Evolutionary conservation across 2,888 invertebrate species (phyloP), one percentile per base, ranked within the genome.

Genomic region (Laspeyria flexula): DNA sequence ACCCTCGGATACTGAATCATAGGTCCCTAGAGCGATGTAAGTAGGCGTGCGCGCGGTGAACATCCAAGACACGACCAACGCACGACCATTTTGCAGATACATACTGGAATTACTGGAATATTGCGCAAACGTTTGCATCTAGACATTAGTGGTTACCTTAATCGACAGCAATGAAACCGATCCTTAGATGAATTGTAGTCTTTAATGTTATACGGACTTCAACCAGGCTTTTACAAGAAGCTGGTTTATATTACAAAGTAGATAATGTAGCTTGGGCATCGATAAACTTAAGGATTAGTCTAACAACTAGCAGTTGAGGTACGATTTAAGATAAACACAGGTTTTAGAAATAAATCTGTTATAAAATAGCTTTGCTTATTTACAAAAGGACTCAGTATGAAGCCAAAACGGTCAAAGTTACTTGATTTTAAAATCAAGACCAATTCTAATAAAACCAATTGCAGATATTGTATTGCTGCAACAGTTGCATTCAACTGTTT

Each of bases 81-180:
- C 53, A 60, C 58, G 58, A 59, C 53, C 59, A 60, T 71, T 70
- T 66, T 71, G 34, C 51, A 59, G 56, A 60, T 56, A 60, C 56
- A 45, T 54, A 64, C 74, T 56, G 54, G 71, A 71, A 77, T 76
- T 77, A 78, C 78, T 65, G 68, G 67, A 59, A 53, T 63, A 59
- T 59, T 60, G 73, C 69, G 59, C 73, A 75, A 75, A 66, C 71
- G 69, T 68, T 67, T 60, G 64, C 48, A 64, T 65, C 64, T 57
- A 61, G 69, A 65, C 72, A 78, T 82, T 79, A 75, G 81, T 64
- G 79, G 81, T 84, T 80, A 78, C 64, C 58, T 71, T 83, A 83
- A 86, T 83, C 78, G 71, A 73, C 50, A 62, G 64, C 74, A 81
- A 77, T 81, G 73, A 77, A 81, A 79, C 75, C 61, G 68, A 80